Percentiles rank a stretch among this genome's conserved stretches.
Conservation (phyloP, 1,140 invertebrate genomes). For the Riptortus pedestris region DNA sequence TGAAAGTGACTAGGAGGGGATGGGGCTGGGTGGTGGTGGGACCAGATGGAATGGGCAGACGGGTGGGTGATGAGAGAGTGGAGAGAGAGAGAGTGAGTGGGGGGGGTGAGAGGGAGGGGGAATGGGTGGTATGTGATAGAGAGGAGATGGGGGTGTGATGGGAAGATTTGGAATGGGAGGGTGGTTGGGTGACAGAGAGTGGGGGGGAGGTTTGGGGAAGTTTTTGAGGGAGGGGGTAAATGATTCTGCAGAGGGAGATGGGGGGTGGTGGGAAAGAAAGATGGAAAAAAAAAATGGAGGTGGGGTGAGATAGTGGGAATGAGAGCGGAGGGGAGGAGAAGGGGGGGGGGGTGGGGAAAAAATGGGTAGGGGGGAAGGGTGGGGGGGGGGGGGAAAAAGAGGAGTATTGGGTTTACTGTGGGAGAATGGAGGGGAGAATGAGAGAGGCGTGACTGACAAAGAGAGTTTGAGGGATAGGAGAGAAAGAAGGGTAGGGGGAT, state of each 20-base stretch:
- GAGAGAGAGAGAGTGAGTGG: too few species aligned
- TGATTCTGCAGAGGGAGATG: not conserved
- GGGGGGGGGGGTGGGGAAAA: not conserved
- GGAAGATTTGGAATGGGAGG: not conserved
- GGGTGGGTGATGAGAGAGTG: not conserved
- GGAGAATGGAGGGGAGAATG: too few species aligned
- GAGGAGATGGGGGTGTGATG: not conserved
- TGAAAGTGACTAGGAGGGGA: not conserved
- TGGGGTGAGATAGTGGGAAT: not conserved
- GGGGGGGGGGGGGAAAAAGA: not conserved
- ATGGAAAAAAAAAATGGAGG: not conserved
- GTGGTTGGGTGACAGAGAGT: not conserved
- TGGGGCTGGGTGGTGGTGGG: too few species aligned
- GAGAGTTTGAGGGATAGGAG: too few species aligned
- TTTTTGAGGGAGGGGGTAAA: not conserved
- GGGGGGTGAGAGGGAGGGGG: too few species aligned
- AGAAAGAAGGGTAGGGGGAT: too few species aligned
- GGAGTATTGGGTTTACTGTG: not conserved
- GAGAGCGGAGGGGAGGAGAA: not conserved
- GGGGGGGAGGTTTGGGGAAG: not conserved
- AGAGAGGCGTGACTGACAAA: too few species aligned
- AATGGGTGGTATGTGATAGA: not conserved
- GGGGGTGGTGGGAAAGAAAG: not conserved
- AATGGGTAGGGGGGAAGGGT: not conserved
- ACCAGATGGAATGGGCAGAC: not conserved